phyloP scores from a whole-genome alignment of 2,113 vertebrate species.

The Odontesthes bonariensis region DNA sequence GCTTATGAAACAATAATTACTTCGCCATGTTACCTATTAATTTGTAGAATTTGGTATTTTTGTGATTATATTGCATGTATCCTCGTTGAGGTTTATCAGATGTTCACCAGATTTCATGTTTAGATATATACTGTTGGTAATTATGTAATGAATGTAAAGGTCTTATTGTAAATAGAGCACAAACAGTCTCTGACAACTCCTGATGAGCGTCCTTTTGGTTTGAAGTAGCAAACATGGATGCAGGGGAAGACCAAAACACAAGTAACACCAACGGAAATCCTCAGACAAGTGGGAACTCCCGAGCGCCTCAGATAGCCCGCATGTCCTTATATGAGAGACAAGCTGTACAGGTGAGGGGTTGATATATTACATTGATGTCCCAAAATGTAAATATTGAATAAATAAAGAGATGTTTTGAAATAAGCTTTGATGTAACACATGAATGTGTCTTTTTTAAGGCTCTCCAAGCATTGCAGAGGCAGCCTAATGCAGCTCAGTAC shows the following conservation, averaged over 20 bases:
- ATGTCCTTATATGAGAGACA: slow-evolving; percentile 98
- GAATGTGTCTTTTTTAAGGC: slow-evolving; percentile 80
- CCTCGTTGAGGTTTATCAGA: not conserved
- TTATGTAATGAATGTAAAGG: not conserved
- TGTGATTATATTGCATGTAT: not conserved
- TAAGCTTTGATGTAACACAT: not conserved
- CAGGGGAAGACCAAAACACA: slow-evolving; percentile 94
- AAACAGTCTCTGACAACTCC: not conserved
- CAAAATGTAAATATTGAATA: not conserved
- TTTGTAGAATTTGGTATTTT: not conserved
- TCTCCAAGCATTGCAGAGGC: slow-evolving; percentile 94
- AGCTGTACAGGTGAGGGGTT: slow-evolving; percentile 90
- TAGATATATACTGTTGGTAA: not conserved
- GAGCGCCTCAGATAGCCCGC: slow-evolving; percentile 92
- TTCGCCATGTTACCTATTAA: no score
- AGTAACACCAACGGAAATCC: slow-evolving; percentile 87
- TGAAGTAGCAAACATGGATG: slow-evolving; percentile 87
- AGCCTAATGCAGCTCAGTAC: slow-evolving; percentile 97
- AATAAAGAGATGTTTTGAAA: not conserved
- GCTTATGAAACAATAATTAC: not conserved
- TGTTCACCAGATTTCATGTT: not conserved
- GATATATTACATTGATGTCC: not conserved
- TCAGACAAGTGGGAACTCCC: slow-evolving; percentile 88
- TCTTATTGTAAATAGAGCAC: not conserved
- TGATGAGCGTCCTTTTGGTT: slow-evolving; percentile 28